A percentile compares a stretch with the other conserved stretches of the same genome.
These are phyloP conservation scores for Lepus europaeus DNA, from an alignment of 2,113 vertebrate genomes.

Conservation along the genomic window DNA sequence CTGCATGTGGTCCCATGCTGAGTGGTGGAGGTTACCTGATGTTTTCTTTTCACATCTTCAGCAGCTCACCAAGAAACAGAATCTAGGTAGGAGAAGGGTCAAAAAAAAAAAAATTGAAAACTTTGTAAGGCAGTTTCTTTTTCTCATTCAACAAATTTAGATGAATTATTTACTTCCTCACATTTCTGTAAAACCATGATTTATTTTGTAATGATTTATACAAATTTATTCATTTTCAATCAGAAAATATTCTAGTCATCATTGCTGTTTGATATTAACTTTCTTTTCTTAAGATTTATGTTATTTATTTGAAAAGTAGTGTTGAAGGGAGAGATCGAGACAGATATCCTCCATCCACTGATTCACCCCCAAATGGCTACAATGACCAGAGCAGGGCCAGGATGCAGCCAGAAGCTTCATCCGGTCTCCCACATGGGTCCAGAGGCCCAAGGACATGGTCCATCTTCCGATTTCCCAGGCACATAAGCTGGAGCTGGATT, in stretches of 20 bases:
- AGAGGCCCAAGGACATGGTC: too few species aligned
- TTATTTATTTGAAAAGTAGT: too few species aligned
- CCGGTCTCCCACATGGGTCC: too few species aligned
- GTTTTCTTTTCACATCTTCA: too few species aligned
- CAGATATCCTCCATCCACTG: too few species aligned
- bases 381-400: too few species aligned
- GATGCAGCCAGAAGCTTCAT: too few species aligned
- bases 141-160: not conserved
- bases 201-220: not conserved
- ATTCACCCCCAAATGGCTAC: too few species aligned
- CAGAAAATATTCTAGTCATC: not conserved
- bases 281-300: not conserved
- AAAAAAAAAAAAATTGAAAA: not conserved
- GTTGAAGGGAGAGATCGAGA: too few species aligned
- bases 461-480: too few species aligned
- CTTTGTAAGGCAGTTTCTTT: not conserved
- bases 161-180: not conserved
- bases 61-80: not conserved
- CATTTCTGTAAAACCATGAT: not conserved
- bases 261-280: not conserved
- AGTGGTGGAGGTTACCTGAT: not conserved
- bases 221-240: not conserved
- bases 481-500: too few species aligned
- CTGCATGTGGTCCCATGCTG: not conserved
- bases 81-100: accelerated